A percentile compares a stretch with the other conserved stretches of the same genome.
phyloP scores from a whole-genome alignment of 1,140 invertebrate genomes.

The Hycleus phaleratus region DNA sequence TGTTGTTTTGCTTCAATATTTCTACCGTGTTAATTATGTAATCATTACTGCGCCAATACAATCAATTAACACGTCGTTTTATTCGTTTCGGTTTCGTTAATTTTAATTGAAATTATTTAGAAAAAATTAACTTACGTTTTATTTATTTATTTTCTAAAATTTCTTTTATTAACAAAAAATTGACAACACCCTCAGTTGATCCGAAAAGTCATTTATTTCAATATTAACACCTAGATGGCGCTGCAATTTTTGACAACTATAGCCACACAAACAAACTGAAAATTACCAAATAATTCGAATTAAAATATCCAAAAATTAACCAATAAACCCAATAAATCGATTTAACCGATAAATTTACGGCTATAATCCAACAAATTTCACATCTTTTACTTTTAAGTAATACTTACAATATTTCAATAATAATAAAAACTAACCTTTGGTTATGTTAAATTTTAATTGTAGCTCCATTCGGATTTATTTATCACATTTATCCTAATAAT shows the following conservation, averaged over 20 bases:
- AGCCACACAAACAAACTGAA: not conserved
- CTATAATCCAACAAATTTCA: too few relatives aligned
- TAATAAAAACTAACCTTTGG: too few relatives aligned
- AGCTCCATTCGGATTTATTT: too few relatives aligned
- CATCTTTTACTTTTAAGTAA: too few relatives aligned
- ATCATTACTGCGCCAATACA: not conserved
- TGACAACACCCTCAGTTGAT: slow-evolving; percentile 24
- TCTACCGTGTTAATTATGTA: not conserved
- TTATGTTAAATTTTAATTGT: too few relatives aligned
- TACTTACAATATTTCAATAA: too few relatives aligned
- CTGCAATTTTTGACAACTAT: not conserved
- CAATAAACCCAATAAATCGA: too few relatives aligned
- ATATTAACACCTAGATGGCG: not conserved
- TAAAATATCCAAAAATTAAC: too few relatives aligned
- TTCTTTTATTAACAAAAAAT: slow-evolving; percentile 22
- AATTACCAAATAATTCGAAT: too few relatives aligned
- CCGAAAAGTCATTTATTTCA: not conserved
- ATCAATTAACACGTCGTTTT: too few relatives aligned
- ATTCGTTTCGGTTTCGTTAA: not conserved
- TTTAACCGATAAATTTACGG: too few relatives aligned
- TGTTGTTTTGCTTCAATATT: not conserved
- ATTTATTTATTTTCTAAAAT: slow-evolving; percentile 15
- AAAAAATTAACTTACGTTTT: slow-evolving; percentile 12
- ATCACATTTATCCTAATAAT: too few relatives aligned
- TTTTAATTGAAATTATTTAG: slow-evolving; percentile 6